Evolutionary conservation across 2,888 invertebrate species (phyloP).

Genomic region (Acrocera orbiculus): DNA sequence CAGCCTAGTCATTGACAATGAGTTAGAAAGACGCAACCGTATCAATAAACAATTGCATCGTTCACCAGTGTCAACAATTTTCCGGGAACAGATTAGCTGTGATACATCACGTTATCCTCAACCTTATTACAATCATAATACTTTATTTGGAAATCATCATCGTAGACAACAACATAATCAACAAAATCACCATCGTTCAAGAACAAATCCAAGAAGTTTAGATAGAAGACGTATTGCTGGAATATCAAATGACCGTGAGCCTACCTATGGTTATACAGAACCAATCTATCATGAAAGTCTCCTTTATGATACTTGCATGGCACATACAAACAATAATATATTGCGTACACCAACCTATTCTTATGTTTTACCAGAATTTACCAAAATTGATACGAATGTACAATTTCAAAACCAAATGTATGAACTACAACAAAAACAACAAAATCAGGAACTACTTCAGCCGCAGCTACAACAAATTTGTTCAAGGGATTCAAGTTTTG

Average conservation of each 20-base stretch:
- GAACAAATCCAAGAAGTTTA: slow-evolving; percentile 25
- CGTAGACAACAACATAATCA: slow-evolving; percentile 4
- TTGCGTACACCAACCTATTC: slow-evolving; percentile 38
- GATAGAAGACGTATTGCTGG: slow-evolving; percentile 25
- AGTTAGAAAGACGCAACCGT: slow-evolving; percentile 28
- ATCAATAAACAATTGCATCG: slow-evolving; percentile 18
- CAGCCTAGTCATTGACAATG: slow-evolving; percentile 17
- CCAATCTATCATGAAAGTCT: slow-evolving; percentile 67
- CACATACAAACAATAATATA: slow-evolving; percentile 18
- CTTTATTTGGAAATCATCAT: slow-evolving; percentile 15
- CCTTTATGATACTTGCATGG: slow-evolving; percentile 42
- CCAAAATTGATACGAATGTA: slow-evolving; percentile 9
- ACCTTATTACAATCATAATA: slow-evolving; percentile 21
- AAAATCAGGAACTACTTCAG: slow-evolving; percentile 6
- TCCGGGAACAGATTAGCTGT: slow-evolving; percentile 21
- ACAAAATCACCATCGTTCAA: slow-evolving; percentile 17
- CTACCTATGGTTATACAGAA: slow-evolving; percentile 36
- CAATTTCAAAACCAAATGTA: slow-evolving; percentile 8
- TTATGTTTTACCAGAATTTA: slow-evolving; percentile 10
- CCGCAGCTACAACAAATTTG: slow-evolving; percentile 32
- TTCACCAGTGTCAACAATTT: slow-evolving; percentile 24
- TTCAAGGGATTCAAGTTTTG: slow-evolving; percentile 58
- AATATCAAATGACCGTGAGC: slow-evolving; percentile 20
- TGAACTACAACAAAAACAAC: slow-evolving; percentile 4
- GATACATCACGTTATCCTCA: slow-evolving; percentile 18